Conservation (phyloP, 2,113 vertebrate species). For the Micronisus gabar region DNA sequence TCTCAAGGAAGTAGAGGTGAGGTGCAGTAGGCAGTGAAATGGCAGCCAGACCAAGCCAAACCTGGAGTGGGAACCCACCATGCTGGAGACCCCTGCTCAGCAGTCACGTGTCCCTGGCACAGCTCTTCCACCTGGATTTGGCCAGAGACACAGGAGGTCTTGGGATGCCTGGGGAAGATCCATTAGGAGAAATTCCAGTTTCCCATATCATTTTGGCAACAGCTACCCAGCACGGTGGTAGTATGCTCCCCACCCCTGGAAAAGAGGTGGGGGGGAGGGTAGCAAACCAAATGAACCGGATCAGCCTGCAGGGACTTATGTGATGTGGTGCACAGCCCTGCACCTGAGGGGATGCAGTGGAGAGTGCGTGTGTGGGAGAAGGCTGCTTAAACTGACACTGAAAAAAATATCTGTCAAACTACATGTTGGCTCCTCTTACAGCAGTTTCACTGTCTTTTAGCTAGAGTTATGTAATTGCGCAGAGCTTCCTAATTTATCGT, state of each 20-base stretch:
- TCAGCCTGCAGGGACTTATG: fast-evolving
- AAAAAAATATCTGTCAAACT: not conserved
- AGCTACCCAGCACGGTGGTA: not conserved
- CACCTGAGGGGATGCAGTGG: fast-evolving
- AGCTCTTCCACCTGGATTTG: not conserved
- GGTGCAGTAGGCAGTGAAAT: not conserved
- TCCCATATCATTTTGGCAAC: not conserved
- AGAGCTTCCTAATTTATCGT: not conserved
- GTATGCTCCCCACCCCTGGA: not conserved
- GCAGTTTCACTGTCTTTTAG: not conserved
- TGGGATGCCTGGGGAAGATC: not conserved
- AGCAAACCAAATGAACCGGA: fast-evolving
- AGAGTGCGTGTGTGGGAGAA: not conserved
- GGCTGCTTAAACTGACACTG: not conserved
- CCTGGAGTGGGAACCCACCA: not conserved
- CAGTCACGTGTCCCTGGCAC: not conserved
- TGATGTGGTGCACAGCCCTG: not conserved
- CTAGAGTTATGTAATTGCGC: not conserved
- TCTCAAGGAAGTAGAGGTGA: fast-evolving
- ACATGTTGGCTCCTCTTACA: not conserved
- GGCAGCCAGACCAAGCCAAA: not conserved
- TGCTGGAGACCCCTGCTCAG: not conserved
- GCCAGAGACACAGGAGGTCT: not conserved
- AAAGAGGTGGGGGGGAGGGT: not conserved
- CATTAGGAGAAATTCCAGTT: not conserved